Percentiles rank a stretch among this genome's conserved stretches.
Conservation (phyloP, 2,888 invertebrate species). For the Tiphia femorata region DNA sequence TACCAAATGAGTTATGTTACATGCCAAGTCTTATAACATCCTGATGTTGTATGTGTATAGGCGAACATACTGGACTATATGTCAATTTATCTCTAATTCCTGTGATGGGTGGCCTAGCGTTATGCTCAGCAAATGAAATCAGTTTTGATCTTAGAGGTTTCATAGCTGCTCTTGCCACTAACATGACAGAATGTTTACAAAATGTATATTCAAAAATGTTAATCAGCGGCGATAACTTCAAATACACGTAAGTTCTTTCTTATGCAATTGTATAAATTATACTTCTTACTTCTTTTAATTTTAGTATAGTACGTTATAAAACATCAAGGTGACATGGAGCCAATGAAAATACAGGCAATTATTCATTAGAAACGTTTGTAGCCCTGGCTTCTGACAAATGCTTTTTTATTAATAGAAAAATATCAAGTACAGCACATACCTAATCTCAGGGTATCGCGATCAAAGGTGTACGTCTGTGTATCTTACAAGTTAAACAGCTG, state of each 20-base stretch:
- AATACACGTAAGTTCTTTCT: slow-evolving; percentile 77
- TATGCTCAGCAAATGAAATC: slow-evolving; percentile 83
- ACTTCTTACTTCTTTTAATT: not conserved
- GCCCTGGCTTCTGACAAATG: too few species aligned
- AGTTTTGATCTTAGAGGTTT: slow-evolving; percentile 82
- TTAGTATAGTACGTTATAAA: not conserved
- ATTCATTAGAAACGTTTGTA: too few species aligned
- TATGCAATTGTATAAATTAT: not conserved
- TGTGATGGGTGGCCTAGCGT: slow-evolving; percentile 81
- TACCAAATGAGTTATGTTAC: too few species aligned
- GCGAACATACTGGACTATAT: slow-evolving; percentile 77
- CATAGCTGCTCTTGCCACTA: slow-evolving; percentile 82
- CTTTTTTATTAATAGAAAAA: too few species aligned
- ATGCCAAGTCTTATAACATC: too few species aligned
- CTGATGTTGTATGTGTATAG: slow-evolving; percentile 67
- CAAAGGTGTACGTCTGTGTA: too few species aligned
- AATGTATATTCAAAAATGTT: slow-evolving; percentile 85
- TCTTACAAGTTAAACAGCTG: too few species aligned
- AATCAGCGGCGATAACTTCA: slow-evolving; percentile 80
- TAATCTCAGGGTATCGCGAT: too few species aligned
- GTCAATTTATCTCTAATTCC: slow-evolving; percentile 81
- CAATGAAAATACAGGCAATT: too few species aligned
- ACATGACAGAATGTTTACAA: slow-evolving; percentile 83
- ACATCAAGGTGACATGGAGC: too few species aligned
- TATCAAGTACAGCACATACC: too few species aligned